Conservation (phyloP, 64 coral and sea anemone genomes). For the Montipora sp. region DNA sequence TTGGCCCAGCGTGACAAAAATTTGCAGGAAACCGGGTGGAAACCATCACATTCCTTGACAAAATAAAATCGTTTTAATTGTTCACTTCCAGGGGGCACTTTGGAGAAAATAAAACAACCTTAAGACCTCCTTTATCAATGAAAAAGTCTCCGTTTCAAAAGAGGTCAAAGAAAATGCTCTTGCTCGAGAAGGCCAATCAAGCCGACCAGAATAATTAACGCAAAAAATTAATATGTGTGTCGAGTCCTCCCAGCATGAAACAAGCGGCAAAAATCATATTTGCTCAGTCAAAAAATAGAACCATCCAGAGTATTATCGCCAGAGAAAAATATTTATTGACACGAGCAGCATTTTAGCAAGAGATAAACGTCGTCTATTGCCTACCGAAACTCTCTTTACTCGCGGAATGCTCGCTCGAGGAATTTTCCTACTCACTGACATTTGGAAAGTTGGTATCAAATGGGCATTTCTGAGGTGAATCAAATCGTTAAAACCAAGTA, state of each 20-base stretch:
- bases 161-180: neutral
- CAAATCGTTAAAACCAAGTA: too few relatives aligned
- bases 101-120: conserved; percentile 1
- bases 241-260: neutral
- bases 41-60: neutral
- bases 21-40: neutral
- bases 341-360: neutral
- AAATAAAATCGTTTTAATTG: conserved; percentile 8
- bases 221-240: neutral
- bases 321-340: neutral
- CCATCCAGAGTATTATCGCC: conserved; percentile 8
- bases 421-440: too few relatives aligned
- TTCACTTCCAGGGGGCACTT: neutral
- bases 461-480: too few relatives aligned
- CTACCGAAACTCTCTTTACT: neutral
- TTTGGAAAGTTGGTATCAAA: too few relatives aligned
- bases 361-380: conserved; percentile 7
- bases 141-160: neutral
- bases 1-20: neutral
- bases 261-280: neutral
- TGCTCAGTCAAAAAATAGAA: neutral
- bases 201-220: neutral
- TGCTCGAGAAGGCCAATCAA: neutral
- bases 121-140: conserved; percentile 9
- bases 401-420: neutral